Percentiles rank a stretch among this genome's conserved stretches.
phyloP scores from a whole-genome alignment of 2,113 vertebrate species.

The Amazona guildingii region DNA sequence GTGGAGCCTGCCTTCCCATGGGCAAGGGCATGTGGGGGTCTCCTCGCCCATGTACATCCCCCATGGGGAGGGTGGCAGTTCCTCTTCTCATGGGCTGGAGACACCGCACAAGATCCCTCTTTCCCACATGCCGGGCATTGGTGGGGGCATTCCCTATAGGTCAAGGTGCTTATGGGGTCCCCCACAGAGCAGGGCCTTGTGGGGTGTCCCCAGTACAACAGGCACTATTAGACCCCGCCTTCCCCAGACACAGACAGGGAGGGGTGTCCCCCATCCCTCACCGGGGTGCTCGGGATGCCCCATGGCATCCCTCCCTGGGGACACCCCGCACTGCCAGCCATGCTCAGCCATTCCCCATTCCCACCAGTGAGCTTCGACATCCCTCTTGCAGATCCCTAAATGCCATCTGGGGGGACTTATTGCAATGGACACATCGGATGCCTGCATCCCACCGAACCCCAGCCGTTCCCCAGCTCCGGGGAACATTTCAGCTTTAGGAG shows the following conservation, averaged over 20 bases:
- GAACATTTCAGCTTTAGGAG: not conserved
- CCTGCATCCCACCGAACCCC: not conserved
- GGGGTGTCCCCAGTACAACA: not conserved
- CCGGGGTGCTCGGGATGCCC: accelerated
- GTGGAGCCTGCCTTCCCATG: no score
- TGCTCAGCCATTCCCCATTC: not conserved
- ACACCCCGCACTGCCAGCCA: not conserved
- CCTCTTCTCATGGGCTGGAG: not conserved
- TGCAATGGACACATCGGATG: not conserved
- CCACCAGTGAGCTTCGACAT: accelerated
- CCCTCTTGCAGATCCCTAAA: not conserved
- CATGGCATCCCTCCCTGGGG: not conserved
- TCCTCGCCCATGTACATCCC: not conserved
- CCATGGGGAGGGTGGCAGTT: not conserved
- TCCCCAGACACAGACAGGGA: not conserved
- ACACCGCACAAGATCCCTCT: not conserved
- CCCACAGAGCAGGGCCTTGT: no score
- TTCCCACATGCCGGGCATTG: not conserved
- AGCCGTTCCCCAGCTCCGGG: not conserved
- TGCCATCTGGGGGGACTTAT: not conserved
- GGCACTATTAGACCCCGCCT: not conserved
- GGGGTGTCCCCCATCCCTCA: not conserved
- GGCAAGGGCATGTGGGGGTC: no score
- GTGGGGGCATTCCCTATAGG: no score
- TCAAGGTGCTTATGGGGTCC: no score